Percentiles rank a stretch among this genome's conserved stretches.
Evolutionary conservation across 2,888 invertebrate species (phyloP).

Genomic region (Didymodactylos carnosus): DNA sequence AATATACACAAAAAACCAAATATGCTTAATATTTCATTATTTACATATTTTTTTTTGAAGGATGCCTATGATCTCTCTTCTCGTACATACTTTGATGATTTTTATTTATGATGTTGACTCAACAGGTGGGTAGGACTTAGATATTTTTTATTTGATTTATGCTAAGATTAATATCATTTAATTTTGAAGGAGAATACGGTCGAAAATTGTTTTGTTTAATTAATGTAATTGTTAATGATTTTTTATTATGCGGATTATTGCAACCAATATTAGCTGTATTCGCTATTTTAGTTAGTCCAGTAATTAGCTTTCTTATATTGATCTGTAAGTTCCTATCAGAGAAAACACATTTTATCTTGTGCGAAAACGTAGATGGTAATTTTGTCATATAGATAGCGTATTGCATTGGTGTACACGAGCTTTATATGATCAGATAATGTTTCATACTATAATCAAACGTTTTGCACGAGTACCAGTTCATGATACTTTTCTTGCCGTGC

Average conservation of each 20-base stretch:
- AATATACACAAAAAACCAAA: too few species aligned
- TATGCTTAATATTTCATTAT: slow-evolving; percentile 4
- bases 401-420: slow-evolving; percentile 13
- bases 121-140: too few species aligned
- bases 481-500: slow-evolving; percentile 65
- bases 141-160: too few species aligned
- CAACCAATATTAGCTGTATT: slow-evolving; percentile 58
- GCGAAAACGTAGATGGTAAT: too few species aligned
- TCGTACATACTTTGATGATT: slow-evolving; percentile 53
- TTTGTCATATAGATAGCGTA: not conserved
- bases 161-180: too few species aligned
- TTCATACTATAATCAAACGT: slow-evolving; percentile 63
- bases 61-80: slow-evolving; percentile 53
- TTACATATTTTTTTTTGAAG: too few species aligned
- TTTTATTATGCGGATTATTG: slow-evolving; percentile 53
- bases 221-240: slow-evolving; percentile 60
- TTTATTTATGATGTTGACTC: slow-evolving; percentile 64
- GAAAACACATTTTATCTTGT: too few species aligned
- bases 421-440: slow-evolving; percentile 63
- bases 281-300: slow-evolving; percentile 57
- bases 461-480: slow-evolving; percentile 68
- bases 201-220: slow-evolving; percentile 34
- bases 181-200: not conserved
- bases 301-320: slow-evolving; percentile 51
- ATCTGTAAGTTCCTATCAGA: slow-evolving; percentile 45